phyloP scores from a whole-genome alignment of 2,113 vertebrate species.

The Perca fluviatilis region DNA sequence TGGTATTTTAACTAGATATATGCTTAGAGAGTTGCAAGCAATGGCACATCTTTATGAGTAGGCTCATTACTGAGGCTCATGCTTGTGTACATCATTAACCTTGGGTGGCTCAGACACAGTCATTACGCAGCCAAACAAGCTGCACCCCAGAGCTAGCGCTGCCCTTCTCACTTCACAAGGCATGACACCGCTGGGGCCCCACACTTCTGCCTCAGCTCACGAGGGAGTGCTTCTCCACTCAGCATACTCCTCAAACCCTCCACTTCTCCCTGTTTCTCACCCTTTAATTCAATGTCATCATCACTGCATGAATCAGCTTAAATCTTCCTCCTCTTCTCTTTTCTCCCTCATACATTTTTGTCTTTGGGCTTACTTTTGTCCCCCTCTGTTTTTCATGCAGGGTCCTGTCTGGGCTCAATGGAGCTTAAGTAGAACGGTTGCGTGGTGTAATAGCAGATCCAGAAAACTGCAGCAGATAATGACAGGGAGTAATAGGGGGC shows the following conservation, averaged over 20 bases:
- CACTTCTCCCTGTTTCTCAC: constrained; percentile 20
- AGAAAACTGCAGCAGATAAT: constrained; percentile 75
- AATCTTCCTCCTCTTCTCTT: constrained; percentile 17
- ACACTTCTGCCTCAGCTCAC: constrained; percentile 52
- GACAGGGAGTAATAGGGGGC: constrained; percentile 68
- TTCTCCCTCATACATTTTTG: constrained; percentile 11
- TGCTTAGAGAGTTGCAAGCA: constrained; percentile 52
- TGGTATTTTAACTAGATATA: constrained; percentile 63
- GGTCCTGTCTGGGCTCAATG: constrained; percentile 52
- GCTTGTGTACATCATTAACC: constrained; percentile 85
- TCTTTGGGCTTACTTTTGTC: not conserved
- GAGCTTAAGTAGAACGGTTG: constrained; percentile 63
- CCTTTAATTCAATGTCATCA: constrained; percentile 43
- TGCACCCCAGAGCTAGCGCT: constrained; percentile 76
- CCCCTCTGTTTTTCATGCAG: constrained; percentile 36
- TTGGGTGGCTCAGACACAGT: constrained; percentile 82
- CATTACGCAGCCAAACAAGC: constrained; percentile 80
- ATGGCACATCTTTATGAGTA: constrained; percentile 66
- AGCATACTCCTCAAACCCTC: constrained; percentile 2
- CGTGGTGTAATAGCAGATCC: constrained; percentile 64
- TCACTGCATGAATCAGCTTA: constrained; percentile 17
- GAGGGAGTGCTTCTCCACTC: constrained; percentile 21
- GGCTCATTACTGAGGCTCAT: constrained; percentile 75
- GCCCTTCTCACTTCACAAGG: constrained; percentile 82
- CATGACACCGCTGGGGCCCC: constrained; percentile 65